A percentile compares a stretch with the other conserved stretches of the same genome.
phyloP scores from a whole-genome alignment of 2,113 vertebrate species.

The Shinisaurus crocodilurus region DNA sequence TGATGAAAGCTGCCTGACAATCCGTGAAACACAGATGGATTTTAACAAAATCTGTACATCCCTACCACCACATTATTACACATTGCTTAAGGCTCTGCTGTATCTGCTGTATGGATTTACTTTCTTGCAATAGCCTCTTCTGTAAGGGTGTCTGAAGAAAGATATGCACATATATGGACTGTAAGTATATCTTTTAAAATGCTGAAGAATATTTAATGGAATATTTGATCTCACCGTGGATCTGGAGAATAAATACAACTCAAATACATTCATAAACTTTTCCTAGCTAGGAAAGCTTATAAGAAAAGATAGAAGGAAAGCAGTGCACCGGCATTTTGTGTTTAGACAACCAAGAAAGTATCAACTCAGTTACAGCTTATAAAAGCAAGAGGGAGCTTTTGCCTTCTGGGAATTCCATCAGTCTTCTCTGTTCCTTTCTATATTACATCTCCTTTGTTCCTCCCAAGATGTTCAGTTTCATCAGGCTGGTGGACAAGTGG shows the following conservation, averaged over 20 bases:
- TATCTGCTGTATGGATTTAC: background rate
- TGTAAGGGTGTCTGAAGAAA: background rate
- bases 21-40: too few relatives aligned
- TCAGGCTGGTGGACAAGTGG: background rate
- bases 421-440: background rate
- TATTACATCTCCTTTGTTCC: background rate
- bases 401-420: background rate
- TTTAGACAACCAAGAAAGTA: background rate
- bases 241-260: background rate
- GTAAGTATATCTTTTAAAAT: too few relatives aligned
- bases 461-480: background rate
- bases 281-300: background rate
- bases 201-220: background rate
- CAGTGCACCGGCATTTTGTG: background rate
- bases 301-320: background rate
- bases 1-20: too few relatives aligned
- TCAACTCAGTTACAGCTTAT: background rate
- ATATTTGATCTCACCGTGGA: background rate
- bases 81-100: background rate
- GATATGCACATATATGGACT: background rate
- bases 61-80: too few relatives aligned
- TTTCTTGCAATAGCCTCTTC: background rate
- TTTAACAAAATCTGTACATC: too few relatives aligned
- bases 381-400: background rate
- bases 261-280: background rate